phyloP scores from a whole-genome alignment of 2,888 invertebrate species.

The Drosophila melanosoma region DNA sequence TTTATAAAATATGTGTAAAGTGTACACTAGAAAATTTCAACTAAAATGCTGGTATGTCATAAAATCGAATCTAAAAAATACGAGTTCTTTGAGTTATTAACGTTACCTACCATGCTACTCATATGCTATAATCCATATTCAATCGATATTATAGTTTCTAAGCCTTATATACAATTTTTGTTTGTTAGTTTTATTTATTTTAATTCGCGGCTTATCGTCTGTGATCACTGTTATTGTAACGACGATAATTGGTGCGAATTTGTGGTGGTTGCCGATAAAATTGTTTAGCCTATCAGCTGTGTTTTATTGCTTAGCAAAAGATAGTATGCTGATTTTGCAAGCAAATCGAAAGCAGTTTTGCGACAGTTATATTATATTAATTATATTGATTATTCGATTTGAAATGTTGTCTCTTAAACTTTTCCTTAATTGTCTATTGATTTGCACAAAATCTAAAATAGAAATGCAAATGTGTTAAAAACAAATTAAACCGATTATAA shows the following conservation, averaged over 20 bases:
- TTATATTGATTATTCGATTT: neutral
- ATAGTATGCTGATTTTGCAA: neutral
- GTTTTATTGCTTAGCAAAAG: neutral
- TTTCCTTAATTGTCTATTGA: neutral
- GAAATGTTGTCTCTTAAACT: neutral
- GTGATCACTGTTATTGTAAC: neutral
- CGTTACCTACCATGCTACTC: neutral
- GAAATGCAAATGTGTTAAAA: neutral
- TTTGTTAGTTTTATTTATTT: neutral
- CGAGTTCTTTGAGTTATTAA: neutral
- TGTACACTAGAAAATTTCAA: neutral
- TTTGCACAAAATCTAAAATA: neutral
- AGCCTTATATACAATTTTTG: neutral
- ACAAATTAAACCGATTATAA: neutral
- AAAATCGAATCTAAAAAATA: neutral
- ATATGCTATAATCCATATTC: neutral
- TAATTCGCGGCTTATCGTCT: neutral
- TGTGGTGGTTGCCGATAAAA: conserved; percentile 21
- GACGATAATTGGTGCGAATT: conserved; percentile 6
- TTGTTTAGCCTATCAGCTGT: neutral
- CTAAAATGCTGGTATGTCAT: conserved; percentile 26
- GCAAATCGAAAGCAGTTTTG: neutral
- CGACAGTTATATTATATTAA: neutral
- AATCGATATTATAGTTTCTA: neutral
- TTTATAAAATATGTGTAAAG: neutral